Base-by-base conservation (phyloP, 2,113 vertebrate genomes). In the Carollia perspicillata region DNA sequence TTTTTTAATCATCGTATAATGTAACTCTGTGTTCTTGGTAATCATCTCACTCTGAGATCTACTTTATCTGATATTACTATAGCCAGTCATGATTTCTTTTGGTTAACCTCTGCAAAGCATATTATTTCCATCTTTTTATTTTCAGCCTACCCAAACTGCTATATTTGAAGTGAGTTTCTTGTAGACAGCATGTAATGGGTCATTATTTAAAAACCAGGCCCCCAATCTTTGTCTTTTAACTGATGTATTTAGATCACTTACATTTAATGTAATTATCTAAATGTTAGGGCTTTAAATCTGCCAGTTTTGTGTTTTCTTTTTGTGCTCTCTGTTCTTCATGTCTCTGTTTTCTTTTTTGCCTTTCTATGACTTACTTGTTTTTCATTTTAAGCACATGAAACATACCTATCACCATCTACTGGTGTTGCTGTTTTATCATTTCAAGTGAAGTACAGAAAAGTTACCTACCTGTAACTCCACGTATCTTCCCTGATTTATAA, bases 211-310 rank as follows among this genome's bases (percentile, higher is more conserved):
- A 95, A 74, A 92, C 3, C 6, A 75, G 30, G 49, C 6, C 55
- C 69, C 35, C 5, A 53, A 44, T 79, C 44, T 88, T 79, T 91
- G 49, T 49, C 63, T 84, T 87, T 86, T 84, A 44, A 40, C 68
- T 89, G 63, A 28, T 81, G 9, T 77, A 65, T 81, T 80, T 96
- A 74, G 68, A 69, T 51, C 49, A 88, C 91, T 96, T 94, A 88
- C 33, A 26, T 77, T 93, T 94, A 81, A 81, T 77, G 35, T 68
- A 75, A 75, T 69, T 93, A 58, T 83, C 20, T 6, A 20, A n/a
- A 68, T 84, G 11, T 78, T 92, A 89, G 42, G 33, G 74, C 35
- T 93, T 90, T 90, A 69, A 65, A 33, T 30, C 23, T 84, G 40
- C 23, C 53, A 91, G 14, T 60, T 85, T 89, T 92, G 53, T 81